These are phyloP conservation scores for Kryptolebias marmoratus DNA, from an alignment of 2,113 vertebrate species.

Conservation along the genomic window DNA sequence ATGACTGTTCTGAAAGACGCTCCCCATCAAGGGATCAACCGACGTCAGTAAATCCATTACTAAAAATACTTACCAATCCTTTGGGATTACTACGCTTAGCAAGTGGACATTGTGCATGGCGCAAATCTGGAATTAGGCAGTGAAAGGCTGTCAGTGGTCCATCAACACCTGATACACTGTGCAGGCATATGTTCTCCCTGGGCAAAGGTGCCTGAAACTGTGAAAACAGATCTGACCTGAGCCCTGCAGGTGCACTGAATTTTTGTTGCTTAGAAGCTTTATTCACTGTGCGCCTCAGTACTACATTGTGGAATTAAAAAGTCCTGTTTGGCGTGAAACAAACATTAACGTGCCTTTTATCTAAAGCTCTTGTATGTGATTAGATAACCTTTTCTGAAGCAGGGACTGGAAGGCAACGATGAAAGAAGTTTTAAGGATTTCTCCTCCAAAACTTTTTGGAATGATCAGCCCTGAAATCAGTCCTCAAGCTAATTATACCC, in stretches of 20 bases:
- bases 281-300: neutral
- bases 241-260: constrained; percentile 7
- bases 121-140: constrained; percentile 75
- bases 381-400: neutral
- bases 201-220: constrained; percentile 36
- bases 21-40: constrained; percentile 75
- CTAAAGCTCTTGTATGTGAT: neutral
- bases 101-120: constrained; percentile 73
- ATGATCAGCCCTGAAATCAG: neutral
- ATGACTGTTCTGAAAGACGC: constrained; percentile 56
- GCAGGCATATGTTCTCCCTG: constrained; percentile 37
- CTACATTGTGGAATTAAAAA: too few species aligned
- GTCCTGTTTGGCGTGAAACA: neutral
- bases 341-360: neutral
- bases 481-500: constrained; percentile 5
- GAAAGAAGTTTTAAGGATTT: neutral
- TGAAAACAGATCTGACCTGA: constrained; percentile 13
- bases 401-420: neutral
- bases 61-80: constrained; percentile 82
- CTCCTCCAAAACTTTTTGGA: neutral
- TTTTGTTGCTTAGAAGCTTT: neutral
- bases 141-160: constrained; percentile 68
- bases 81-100: constrained; percentile 77
- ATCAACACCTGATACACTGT: constrained; percentile 69
- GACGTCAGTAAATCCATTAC: constrained; percentile 77